phyloP scores from a whole-genome alignment of 2,797 vertebrate species.

The Anomalospiza imberbis region DNA sequence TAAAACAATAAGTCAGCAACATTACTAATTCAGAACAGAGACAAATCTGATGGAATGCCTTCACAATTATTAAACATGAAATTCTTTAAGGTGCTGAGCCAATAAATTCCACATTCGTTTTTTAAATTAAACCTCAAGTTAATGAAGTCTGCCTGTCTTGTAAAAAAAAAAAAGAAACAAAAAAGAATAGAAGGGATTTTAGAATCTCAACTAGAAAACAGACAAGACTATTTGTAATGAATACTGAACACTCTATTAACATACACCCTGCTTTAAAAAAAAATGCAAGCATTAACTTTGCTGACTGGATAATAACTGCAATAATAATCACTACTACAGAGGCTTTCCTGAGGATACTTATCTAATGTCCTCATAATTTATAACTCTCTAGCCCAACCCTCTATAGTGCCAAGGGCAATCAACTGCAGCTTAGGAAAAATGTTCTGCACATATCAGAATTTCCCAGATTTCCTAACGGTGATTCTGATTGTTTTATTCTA shows the following conservation, averaged over 20 bases:
- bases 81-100: conserved; percentile 75
- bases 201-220: conserved; percentile 69
- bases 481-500: neutral
- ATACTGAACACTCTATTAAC: conserved; percentile 71
- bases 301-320: conserved; percentile 53
- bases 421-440: neutral
- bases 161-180: neutral
- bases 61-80: conserved; percentile 75
- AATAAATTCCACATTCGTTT: conserved; percentile 69
- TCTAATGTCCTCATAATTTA: conserved; percentile 46
- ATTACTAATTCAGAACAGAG: conserved; percentile 78
- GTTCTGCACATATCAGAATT: neutral
- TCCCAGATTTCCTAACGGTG: neutral
- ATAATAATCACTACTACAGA: conserved; percentile 54
- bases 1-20: conserved; percentile 80
- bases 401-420: conserved; percentile 33
- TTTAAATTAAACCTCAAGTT: conserved; percentile 77
- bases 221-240: conserved; percentile 67
- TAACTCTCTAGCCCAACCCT: conserved; percentile 4
- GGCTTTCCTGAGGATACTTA: conserved; percentile 43
- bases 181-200: conserved; percentile 49
- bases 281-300: conserved; percentile 54
- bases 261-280: conserved; percentile 21
- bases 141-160: conserved; percentile 74
- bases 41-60: conserved; percentile 72